Conservation (phyloP, 2,888 invertebrate genomes). For the Incurvaria masculella region DNA sequence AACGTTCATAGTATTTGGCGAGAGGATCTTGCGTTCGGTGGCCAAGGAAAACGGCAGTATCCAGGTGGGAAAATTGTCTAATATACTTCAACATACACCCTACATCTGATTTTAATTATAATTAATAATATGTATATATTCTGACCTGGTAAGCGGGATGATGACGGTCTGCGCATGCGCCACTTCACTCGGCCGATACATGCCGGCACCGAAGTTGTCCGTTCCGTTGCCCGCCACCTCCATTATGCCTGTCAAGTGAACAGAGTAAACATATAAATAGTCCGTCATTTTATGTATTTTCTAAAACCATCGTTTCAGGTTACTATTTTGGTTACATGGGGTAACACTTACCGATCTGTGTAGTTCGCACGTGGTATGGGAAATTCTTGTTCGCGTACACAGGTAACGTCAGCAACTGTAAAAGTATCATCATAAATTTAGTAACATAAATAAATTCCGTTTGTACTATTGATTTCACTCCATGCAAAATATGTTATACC, state of each 20-base stretch:
- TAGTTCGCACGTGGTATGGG: conserved; percentile 86
- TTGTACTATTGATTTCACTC: too few relatives aligned
- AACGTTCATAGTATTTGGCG: too few relatives aligned
- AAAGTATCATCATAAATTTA: too few relatives aligned
- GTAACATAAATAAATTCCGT: too few relatives aligned
- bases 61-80: too few relatives aligned
- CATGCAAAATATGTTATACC: too few relatives aligned
- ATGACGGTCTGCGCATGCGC: conserved; percentile 55
- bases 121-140: neutral
- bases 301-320: conserved; percentile 14
- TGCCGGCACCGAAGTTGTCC: conserved; percentile 61
- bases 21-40: too few relatives aligned
- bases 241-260: conserved; percentile 34
- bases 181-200: conserved; percentile 56
- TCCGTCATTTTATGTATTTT: conserved; percentile 9
- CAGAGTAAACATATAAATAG: conserved; percentile 16
- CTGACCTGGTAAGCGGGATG: conserved; percentile 58
- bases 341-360: conserved; percentile 63
- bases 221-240: conserved; percentile 29
- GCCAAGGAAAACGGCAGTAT: too few relatives aligned
- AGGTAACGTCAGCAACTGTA: conserved; percentile 76
- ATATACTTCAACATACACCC: too few relatives aligned
- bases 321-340: too few relatives aligned
- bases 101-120: too few relatives aligned
- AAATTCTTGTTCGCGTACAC: conserved; percentile 85